phyloP scores from a whole-genome alignment of 53 echinoderm and acorn worm species.

The Pentamera pediparva region DNA sequence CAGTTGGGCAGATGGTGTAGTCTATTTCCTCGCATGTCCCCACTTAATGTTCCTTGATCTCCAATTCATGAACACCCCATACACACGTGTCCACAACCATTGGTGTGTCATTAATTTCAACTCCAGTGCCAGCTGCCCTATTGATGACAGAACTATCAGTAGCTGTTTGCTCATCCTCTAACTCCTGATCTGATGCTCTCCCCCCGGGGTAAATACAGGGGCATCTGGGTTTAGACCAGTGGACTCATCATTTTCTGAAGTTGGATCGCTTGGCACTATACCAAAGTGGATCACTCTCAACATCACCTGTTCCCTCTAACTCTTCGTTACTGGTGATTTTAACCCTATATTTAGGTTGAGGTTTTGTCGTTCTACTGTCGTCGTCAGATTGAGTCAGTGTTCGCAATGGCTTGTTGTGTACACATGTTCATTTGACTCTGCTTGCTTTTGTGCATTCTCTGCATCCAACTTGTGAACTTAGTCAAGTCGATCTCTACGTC shows the following conservation, averaged over 20 bases:
- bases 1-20: too few species aligned
- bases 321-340: background rate
- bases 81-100: too few species aligned
- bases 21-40: too few species aligned
- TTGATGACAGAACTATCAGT: background rate
- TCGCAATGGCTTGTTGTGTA: slow-evolving; percentile 8
- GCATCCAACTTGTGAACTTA: slow-evolving; percentile 1
- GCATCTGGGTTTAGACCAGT: background rate
- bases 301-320: background rate
- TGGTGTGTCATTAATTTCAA: too few species aligned
- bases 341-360: background rate
- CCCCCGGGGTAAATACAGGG: background rate
- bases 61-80: too few species aligned
- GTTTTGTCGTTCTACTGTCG: background rate
- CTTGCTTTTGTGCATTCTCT: slow-evolving; percentile 22
- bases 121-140: too few species aligned
- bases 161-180: background rate
- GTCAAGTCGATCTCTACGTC: background rate
- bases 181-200: background rate
- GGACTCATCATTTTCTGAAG: background rate
- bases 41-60: too few species aligned
- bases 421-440: background rate
- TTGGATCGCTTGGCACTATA: background rate
- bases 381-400: background rate
- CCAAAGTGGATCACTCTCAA: background rate